Conservation (phyloP, 64 coral and sea anemone species). For the Porites australiensis region DNA sequence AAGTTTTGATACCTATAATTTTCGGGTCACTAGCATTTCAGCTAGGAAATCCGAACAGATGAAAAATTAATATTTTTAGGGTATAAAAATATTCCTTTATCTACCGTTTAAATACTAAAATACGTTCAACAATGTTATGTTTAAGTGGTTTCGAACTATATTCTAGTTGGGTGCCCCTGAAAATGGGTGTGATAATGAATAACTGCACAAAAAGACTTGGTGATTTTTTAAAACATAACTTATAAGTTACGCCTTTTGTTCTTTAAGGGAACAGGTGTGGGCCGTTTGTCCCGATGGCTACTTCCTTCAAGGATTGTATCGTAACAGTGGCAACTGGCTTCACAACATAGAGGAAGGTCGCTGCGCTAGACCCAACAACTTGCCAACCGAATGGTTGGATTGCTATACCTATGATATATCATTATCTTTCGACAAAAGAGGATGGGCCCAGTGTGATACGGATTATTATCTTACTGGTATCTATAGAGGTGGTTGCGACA, state of each 20-base stretch:
- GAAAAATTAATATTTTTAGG: too few species aligned
- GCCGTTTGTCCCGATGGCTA: constrained; percentile 36
- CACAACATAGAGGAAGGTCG: constrained; percentile 54
- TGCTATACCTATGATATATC: constrained; percentile 42
- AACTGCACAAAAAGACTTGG: not conserved
- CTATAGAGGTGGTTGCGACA: constrained; percentile 45
- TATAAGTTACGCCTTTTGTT: not conserved
- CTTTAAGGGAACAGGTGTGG: constrained; percentile 37
- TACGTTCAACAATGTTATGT: too few species aligned
- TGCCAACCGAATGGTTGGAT: constrained; percentile 5
- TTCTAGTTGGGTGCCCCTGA: too few species aligned
- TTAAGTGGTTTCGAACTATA: too few species aligned
- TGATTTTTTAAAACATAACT: not conserved
- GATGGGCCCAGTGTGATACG: constrained; percentile 21
- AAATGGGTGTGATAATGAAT: too few species aligned
- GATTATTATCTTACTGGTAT: constrained; percentile 39
- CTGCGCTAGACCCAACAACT: constrained; percentile 50
- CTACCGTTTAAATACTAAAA: too few species aligned
- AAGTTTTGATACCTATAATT: too few species aligned
- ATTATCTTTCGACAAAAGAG: constrained; percentile 30
- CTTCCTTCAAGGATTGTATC: constrained; percentile 45
- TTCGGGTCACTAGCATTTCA: too few species aligned
- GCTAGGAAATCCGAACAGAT: too few species aligned
- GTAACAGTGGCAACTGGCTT: not conserved
- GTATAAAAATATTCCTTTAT: too few species aligned